Evolutionary conservation across 2,797 vertebrate species (phyloP).

Genomic region (Manis pentadactyla): DNA sequence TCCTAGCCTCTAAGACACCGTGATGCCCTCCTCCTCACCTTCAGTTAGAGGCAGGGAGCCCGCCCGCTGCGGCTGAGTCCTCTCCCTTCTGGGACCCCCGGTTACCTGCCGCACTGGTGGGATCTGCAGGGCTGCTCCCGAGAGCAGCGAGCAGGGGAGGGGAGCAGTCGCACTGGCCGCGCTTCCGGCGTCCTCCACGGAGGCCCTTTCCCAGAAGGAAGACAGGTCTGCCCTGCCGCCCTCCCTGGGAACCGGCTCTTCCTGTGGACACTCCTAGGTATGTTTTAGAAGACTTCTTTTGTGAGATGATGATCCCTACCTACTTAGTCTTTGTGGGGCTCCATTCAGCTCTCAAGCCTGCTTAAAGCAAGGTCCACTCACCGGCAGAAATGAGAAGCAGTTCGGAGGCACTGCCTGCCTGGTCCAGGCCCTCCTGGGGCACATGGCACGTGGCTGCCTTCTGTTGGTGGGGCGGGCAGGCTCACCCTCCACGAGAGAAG

Average conservation of each 20-base stretch:
- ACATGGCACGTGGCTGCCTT: background rate
- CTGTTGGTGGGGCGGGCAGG: accelerated
- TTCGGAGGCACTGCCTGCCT: background rate
- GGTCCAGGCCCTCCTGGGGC: accelerated
- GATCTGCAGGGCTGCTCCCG: background rate
- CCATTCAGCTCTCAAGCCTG: background rate
- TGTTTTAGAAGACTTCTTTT: background rate
- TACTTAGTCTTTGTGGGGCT: background rate
- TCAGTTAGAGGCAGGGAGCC: background rate
- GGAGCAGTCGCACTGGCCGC: background rate
- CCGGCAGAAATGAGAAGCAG: background rate
- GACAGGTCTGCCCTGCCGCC: background rate
- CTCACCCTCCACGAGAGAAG: background rate
- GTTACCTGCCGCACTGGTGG: accelerated
- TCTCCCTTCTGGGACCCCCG: background rate
- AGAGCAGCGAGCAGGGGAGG: background rate
- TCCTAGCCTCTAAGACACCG: background rate
- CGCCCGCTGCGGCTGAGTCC: accelerated
- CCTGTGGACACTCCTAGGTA: accelerated
- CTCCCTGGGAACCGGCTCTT: accelerated
- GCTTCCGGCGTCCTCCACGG: accelerated
- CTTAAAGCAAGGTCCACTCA: background rate
- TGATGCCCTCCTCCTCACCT: background rate
- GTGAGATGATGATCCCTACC: background rate
- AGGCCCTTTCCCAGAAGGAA: too few species aligned